Conservation (phyloP, 2,797 vertebrate species). For the Rhinogobio ventralis region DNA sequence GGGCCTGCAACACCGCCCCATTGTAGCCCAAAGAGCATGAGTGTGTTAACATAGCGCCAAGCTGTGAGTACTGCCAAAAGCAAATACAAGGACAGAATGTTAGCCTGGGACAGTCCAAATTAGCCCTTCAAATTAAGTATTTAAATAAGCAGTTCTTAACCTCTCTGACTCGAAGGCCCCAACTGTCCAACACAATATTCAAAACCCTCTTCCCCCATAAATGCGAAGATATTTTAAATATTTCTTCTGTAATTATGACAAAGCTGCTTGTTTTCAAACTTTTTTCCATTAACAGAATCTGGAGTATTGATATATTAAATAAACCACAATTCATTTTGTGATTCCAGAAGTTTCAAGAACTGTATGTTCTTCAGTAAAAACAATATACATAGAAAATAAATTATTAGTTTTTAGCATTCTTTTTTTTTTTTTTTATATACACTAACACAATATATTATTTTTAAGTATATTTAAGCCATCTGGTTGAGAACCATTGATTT, state of each 20-base stretch:
- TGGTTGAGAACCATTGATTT: not conserved
- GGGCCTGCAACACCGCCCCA: slow-evolving; percentile 91
- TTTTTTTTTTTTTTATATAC: no score
- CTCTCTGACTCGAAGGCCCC: not conserved
- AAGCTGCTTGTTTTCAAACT: no score
- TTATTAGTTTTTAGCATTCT: not conserved
- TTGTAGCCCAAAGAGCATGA: slow-evolving; percentile 97
- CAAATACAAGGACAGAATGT: slow-evolving; percentile 10
- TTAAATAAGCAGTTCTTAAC: not conserved
- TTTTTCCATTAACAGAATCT: no score
- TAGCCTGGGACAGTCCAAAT: not conserved
- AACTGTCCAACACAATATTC: not conserved
- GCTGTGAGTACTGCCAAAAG: slow-evolving; percentile 82
- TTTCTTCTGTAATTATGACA: no score
- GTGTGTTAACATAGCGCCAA: slow-evolving; percentile 94
- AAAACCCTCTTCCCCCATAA: not conserved
- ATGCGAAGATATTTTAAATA: not conserved
- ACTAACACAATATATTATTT: not conserved
- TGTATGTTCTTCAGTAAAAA: no score
- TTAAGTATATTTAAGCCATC: not conserved
- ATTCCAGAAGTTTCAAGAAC: no score
- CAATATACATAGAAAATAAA: not conserved
- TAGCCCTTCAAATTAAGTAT: not conserved
- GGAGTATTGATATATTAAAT: no score
- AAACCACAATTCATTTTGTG: no score